Evolutionary conservation across 35 echinoderm and acorn worm species (phyloP).

Genomic region (Ptychodera flava): DNA sequence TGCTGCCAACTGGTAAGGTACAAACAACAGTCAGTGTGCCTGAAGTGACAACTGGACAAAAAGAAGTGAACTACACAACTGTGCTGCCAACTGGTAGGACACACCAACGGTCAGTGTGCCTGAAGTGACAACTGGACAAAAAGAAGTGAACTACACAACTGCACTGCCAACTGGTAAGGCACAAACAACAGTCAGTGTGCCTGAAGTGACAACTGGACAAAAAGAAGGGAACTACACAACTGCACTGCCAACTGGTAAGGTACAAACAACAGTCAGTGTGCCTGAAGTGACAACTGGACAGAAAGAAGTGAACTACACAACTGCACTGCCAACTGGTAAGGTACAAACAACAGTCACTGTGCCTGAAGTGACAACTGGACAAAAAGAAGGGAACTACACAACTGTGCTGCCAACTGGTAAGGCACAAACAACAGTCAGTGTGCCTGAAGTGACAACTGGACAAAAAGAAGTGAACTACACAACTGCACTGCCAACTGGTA

Average conservation of each 20-base stretch:
- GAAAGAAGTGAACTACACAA: neutral
- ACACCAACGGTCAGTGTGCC: neutral
- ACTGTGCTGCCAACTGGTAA: neutral
- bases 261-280: neutral
- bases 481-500: neutral
- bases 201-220: neutral
- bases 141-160: neutral
- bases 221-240: neutral
- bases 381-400: neutral
- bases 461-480: too few relatives aligned
- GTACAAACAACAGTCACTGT: neutral
- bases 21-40: neutral
- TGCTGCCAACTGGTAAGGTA: neutral
- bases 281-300: neutral
- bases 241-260: neutral
- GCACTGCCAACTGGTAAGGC: neutral
- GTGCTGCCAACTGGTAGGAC: neutral
- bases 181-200: neutral
- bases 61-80: neutral
- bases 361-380: neutral
- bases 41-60: neutral
- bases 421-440: neutral
- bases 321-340: neutral
- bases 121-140: neutral
- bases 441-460: neutral